phyloP scores from a whole-genome alignment of 2,888 invertebrate species.

The Petrophora chlorosata region DNA sequence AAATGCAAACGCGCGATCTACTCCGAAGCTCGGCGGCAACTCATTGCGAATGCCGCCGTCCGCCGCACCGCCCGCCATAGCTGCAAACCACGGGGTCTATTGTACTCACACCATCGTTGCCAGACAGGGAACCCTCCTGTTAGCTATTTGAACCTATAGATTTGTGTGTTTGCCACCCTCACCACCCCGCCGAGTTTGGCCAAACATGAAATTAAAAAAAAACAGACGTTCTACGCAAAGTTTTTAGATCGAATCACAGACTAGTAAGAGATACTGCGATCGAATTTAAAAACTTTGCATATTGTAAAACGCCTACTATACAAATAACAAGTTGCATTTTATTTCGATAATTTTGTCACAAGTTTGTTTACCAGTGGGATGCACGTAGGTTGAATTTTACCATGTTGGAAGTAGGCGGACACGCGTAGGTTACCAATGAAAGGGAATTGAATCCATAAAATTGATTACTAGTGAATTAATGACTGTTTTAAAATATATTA shows the following conservation, averaged over 20 bases:
- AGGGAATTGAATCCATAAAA: slow-evolving; percentile 1
- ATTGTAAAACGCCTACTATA: not conserved
- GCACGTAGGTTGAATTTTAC: slow-evolving; percentile 30
- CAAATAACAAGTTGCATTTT: too few species aligned
- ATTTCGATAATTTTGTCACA: not conserved
- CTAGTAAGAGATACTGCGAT: too few species aligned
- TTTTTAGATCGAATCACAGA: too few species aligned
- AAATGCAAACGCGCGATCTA: slow-evolving; percentile 76
- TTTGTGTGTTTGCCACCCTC: slow-evolving; percentile 50
- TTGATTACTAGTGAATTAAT: too few species aligned
- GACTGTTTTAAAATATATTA: too few species aligned
- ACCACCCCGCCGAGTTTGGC: slow-evolving; percentile 13
- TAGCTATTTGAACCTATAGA: slow-evolving; percentile 48
- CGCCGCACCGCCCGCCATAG: slow-evolving; percentile 53
- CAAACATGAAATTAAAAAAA: slow-evolving; percentile 18
- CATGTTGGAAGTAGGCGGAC: slow-evolving; percentile 27
- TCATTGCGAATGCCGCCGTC: slow-evolving; percentile 59
- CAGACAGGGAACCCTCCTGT: slow-evolving; percentile 76
- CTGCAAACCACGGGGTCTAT: slow-evolving; percentile 69
- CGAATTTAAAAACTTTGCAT: too few species aligned
- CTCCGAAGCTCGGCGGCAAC: slow-evolving; percentile 75
- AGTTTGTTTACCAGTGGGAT: slow-evolving; percentile 19
- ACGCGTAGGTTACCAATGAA: slow-evolving; percentile 29
- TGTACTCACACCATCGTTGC: slow-evolving; percentile 52
- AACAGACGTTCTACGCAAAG: not conserved